phyloP scores from a whole-genome alignment of 1,140 invertebrate genomes.

The Babylonia areolata region DNA sequence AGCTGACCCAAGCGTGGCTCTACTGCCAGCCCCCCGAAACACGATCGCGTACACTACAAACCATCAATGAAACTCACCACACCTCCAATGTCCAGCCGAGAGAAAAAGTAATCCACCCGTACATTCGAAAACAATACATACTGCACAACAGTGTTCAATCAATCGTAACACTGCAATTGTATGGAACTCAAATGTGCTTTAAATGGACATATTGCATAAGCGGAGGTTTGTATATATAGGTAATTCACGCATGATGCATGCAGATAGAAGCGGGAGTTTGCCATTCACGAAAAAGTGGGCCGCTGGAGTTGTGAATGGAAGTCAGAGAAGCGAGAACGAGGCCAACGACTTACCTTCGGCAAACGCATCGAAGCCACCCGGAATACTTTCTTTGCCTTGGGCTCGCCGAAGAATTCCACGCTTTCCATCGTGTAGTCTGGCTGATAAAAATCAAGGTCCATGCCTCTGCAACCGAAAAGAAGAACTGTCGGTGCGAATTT shows the following conservation, averaged over 20 bases:
- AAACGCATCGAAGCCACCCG: slow-evolving; percentile 26
- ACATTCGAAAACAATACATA: neutral
- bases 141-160: neutral
- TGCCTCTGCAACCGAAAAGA: slow-evolving; percentile 28
- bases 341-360: slow-evolving; percentile 35
- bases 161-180: neutral
- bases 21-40: neutral
- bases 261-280: neutral
- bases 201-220: neutral
- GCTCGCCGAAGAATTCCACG: slow-evolving; percentile 42
- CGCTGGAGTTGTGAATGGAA: slow-evolving; percentile 26
- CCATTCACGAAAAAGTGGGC: slow-evolving; percentile 32
- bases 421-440: slow-evolving; percentile 41
- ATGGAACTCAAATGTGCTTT: neutral
- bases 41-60: slow-evolving; percentile 10
- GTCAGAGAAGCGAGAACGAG: slow-evolving; percentile 35
- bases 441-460: slow-evolving; percentile 45
- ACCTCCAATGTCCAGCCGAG: neutral
- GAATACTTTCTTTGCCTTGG: slow-evolving; percentile 32
- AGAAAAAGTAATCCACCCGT: slow-evolving; percentile 8
- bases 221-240: too few relatives aligned
- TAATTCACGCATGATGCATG: neutral
- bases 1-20: neutral
- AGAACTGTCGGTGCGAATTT: neutral
- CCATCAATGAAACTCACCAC: slow-evolving; percentile 12